Conservation (phyloP, 2,888 invertebrate species). For the Adineta ricciae region DNA sequence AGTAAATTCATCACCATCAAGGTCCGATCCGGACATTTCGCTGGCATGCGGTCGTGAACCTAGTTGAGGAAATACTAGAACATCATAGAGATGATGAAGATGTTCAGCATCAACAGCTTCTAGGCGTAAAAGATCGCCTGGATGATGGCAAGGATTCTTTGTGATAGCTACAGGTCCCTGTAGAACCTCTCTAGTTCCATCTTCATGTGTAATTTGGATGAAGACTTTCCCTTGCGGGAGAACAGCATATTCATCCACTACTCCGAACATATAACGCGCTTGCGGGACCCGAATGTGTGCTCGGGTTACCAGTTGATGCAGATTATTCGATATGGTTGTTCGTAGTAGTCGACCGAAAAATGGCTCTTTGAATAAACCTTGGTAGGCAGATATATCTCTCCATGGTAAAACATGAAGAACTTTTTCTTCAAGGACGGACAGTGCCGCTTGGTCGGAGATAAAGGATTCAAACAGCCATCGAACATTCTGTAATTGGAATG, state of each 20-base stretch:
- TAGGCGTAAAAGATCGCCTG: not conserved
- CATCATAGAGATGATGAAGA: not conserved
- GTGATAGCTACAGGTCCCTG: not conserved
- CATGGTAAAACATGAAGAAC: not conserved
- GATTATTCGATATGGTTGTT: not conserved
- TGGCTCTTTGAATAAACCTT: not conserved
- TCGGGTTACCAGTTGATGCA: not conserved
- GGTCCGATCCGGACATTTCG: constrained; percentile 27
- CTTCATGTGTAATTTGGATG: not conserved
- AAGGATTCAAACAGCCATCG: not conserved
- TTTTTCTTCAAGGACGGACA: not conserved
- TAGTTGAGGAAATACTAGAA: not conserved
- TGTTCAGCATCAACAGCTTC: not conserved
- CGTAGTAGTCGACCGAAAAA: not conserved
- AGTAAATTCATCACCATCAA: constrained; percentile 30
- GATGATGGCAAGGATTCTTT: not conserved
- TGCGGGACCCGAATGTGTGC: not conserved
- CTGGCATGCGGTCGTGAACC: constrained; percentile 17
- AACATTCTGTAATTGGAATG: not conserved
- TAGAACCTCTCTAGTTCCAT: not conserved
- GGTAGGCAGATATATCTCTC: not conserved
- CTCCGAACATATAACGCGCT: not conserved
- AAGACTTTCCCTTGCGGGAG: not conserved
- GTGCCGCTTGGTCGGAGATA: not conserved
- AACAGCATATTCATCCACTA: not conserved